Evolutionary conservation across 2,797 vertebrate genomes (phyloP), one percentile per base, ranked within the genome.

Genomic region (Lycodopsis pacificus): DNA sequence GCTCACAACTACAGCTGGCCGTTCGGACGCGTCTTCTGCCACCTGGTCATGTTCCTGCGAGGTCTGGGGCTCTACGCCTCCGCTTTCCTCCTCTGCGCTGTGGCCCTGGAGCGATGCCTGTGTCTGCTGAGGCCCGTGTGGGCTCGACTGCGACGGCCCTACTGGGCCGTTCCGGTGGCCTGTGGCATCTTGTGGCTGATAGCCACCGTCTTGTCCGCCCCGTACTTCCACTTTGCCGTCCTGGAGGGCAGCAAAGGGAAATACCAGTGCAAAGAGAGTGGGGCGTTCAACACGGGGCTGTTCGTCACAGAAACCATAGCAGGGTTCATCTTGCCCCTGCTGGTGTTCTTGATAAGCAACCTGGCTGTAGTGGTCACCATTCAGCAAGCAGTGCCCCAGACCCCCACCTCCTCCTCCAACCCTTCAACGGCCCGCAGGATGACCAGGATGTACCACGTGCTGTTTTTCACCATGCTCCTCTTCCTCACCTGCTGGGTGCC

Each of bases 401-500:
- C 85, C 11, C 83, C 90, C 2, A 82, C 87, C 1, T 65, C 77
- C 6, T 70, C 83, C 3, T 46, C 44, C 3, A 51, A 36, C 4
- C 76, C 87, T 2, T 82, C 80, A 13, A 67, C 32, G 8, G 64
- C 87, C 5, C 89, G 90, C 56, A 92, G 85, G 56, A 85, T 95
- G 85, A 72, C 0, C 42, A 93, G 93, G 32, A 92, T 96, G 83
- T 96, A 96, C 83, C 93, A 94, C 0, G 88, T 96, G 25, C 90
- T 96, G 44, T 94, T 95, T 49, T 32, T 93, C 72, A 94, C 95
- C 76, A 96, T 96, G 94, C 90, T 96, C 36, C 83, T 96, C 77
- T 96, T 95, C 71, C 92, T 96, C 73, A 95, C 93, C 57, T 96
- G 94, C 76, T 96, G 95, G 95, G 95, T 96, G 58, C 95, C 95